Conservation (phyloP, 2,113 vertebrate genomes). For the Daboia siamensis region DNA sequence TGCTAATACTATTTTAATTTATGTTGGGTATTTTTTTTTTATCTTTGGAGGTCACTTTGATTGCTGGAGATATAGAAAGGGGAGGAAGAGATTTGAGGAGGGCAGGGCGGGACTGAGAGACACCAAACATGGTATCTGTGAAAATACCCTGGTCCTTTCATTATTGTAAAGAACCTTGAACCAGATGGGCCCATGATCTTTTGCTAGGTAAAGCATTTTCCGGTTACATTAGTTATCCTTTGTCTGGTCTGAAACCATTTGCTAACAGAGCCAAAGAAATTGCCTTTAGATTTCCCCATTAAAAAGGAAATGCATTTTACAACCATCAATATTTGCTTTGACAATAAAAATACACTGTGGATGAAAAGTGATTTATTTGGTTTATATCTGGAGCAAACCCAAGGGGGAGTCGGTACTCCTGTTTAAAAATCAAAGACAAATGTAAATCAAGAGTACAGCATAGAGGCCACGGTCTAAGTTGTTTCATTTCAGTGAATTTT, state of each 20-base stretch:
- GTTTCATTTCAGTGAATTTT: not conserved
- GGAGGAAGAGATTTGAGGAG: not conserved
- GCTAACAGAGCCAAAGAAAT: not conserved
- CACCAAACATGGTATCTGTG: not conserved
- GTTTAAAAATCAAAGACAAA: not conserved
- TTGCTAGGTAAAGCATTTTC: not conserved
- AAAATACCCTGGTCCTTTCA: not conserved
- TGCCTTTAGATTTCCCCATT: not conserved
- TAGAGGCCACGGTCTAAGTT: not conserved
- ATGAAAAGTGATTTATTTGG: not conserved
- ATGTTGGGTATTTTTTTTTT: not conserved
- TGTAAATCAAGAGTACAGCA: not conserved
- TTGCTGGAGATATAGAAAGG: not conserved
- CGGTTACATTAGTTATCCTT: not conserved
- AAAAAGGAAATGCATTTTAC: not conserved
- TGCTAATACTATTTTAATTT: not conserved
- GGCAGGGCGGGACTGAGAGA: not conserved
- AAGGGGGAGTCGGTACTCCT: not conserved
- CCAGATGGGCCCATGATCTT: not conserved
- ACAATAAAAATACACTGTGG: not conserved
- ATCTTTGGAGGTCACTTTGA: not conserved
- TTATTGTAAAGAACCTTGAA: not conserved
- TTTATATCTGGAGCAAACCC: not conserved
- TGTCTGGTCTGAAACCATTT: not conserved
- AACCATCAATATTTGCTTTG: not conserved